Evolutionary conservation across 2,113 vertebrate genomes (phyloP).

Genomic region (Poecilia latipinna): DNA sequence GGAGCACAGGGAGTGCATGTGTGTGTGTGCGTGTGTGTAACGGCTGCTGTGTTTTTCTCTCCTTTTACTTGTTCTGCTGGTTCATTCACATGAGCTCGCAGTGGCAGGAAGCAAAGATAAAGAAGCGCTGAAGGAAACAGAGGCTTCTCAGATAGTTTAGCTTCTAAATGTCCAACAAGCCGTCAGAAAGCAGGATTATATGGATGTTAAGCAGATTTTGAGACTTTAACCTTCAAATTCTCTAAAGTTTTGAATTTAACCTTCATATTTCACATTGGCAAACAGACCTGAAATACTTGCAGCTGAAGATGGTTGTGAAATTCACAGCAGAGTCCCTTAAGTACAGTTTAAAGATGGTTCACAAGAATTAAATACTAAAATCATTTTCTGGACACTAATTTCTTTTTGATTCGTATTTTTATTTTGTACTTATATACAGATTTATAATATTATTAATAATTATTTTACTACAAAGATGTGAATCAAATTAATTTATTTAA

Average conservation of each 20-base stretch:
- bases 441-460: no score
- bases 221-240: not conserved
- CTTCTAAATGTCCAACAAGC: not conserved
- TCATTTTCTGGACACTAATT: no score
- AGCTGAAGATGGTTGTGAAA: not conserved
- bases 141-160: no score
- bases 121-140: slow-evolving; percentile 4
- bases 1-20: slow-evolving; percentile 14
- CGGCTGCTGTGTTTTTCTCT: slow-evolving; percentile 34
- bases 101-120: slow-evolving; percentile 13
- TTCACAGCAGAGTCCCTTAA: no score
- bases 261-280: not conserved
- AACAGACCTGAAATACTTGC: not conserved
- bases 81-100: slow-evolving; percentile 39
- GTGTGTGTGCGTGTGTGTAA: slow-evolving; percentile 39
- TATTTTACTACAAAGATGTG: no score
- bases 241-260: slow-evolving; percentile 10
- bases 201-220: not conserved
- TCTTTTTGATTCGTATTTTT: no score
- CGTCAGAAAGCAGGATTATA: not conserved
- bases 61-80: slow-evolving; percentile 45
- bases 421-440: no score
- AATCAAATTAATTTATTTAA: no score
- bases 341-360: no score
- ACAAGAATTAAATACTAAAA: no score